Percentiles rank a stretch among this genome's conserved stretches.
phyloP scores from a whole-genome alignment of 2,797 vertebrate genomes.

The Notamacropus eugenii region DNA sequence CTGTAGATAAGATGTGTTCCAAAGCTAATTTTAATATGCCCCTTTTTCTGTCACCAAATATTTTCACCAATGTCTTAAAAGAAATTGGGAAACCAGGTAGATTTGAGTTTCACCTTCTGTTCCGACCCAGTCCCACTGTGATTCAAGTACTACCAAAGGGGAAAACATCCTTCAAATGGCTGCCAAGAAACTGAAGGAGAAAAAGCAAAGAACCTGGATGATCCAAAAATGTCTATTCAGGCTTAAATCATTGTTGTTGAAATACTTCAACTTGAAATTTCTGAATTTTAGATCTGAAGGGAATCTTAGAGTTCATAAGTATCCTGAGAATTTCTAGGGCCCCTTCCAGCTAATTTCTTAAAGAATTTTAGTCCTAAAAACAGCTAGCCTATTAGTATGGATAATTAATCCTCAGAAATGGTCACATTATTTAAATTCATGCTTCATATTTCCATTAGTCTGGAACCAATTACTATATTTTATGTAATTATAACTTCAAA shows the following conservation, averaged over 20 bases:
- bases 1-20: conserved; percentile 64
- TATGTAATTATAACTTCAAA: background rate
- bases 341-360: conserved; percentile 46
- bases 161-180: background rate
- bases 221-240: conserved; percentile 8
- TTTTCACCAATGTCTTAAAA: conserved; percentile 51
- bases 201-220: conserved; percentile 21
- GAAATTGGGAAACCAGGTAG: conserved; percentile 12
- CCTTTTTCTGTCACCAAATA: conserved; percentile 61
- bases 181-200: background rate
- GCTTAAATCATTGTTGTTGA: background rate
- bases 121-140: background rate
- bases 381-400: background rate
- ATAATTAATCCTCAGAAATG: background rate
- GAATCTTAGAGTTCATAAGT: background rate
- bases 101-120: background rate
- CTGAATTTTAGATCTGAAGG: background rate
- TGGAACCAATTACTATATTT: background rate
- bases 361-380: conserved; percentile 56
- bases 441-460: background rate
- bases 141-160: background rate
- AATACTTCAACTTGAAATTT: conserved; percentile 40
- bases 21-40: conserved; percentile 62
- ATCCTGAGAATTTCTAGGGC: background rate
- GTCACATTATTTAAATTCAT: background rate